Evolutionary conservation across 2,888 invertebrate genomes (phyloP).

Genomic region (Tachina fera): DNA sequence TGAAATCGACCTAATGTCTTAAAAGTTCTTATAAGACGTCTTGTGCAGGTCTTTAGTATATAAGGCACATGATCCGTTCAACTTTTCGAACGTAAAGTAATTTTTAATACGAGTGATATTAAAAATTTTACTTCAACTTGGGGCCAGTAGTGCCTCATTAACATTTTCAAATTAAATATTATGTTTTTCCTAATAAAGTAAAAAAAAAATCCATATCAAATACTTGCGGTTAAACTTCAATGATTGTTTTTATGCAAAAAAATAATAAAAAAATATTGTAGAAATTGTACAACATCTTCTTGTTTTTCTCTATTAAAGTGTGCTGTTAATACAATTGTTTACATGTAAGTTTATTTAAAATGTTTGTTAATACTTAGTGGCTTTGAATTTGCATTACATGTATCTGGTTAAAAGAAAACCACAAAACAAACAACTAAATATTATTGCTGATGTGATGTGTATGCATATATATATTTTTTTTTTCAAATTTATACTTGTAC

Average conservation of each 20-base stretch:
- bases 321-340: conserved; percentile 44
- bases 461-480: background rate
- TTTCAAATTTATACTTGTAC: background rate
- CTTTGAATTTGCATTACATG: conserved; percentile 52
- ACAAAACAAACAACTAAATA: conserved; percentile 40
- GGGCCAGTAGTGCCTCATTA: background rate
- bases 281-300: conserved; percentile 15
- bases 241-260: background rate
- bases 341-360: conserved; percentile 39
- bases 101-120: background rate
- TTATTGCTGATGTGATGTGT: conserved; percentile 18
- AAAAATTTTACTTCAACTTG: background rate
- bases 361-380: conserved; percentile 56
- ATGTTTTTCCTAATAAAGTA: background rate
- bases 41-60: too few relatives aligned
- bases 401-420: conserved; percentile 51
- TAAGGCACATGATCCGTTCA: too few relatives aligned
- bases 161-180: background rate
- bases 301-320: background rate
- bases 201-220: background rate
- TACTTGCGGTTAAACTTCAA: background rate
- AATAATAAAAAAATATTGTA: background rate
- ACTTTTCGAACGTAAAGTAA: too few relatives aligned
- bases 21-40: too few relatives aligned
- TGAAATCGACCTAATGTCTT: too few relatives aligned